phyloP scores from a whole-genome alignment of 2,113 vertebrate species.

The Pipa parva region DNA sequence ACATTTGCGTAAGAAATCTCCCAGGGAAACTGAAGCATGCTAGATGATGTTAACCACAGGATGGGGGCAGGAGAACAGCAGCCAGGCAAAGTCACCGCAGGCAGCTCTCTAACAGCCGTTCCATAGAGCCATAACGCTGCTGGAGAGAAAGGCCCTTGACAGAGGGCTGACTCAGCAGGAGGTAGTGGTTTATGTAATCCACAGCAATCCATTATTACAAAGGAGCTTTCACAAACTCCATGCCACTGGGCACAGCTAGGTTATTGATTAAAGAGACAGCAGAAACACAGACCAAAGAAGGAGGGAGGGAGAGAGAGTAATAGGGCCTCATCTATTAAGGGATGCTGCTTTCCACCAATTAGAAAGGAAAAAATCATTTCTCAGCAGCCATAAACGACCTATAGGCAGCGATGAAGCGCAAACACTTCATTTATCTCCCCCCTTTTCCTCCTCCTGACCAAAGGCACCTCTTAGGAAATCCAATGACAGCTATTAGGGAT shows the following conservation, averaged over 20 bases:
- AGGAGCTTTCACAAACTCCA: conserved; percentile 70
- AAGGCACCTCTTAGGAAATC: conserved; percentile 55
- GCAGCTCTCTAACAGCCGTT: conserved; percentile 43
- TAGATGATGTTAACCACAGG: conserved; percentile 26
- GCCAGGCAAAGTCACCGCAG: conserved; percentile 28
- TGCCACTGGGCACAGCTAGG: conserved; percentile 60
- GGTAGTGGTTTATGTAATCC: conserved; percentile 57
- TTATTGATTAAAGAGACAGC: conserved; percentile 77
- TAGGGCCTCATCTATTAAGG: conserved; percentile 75
- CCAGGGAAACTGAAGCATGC: conserved; percentile 1
- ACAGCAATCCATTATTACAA: conserved; percentile 68
- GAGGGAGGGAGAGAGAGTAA: conserved; percentile 53
- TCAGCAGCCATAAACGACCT: conserved; percentile 73
- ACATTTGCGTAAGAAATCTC: conserved; percentile 14
- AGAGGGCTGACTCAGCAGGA: conserved; percentile 58
- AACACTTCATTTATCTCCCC: conserved; percentile 57
- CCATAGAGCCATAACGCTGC: conserved; percentile 47
- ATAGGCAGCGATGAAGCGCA: conserved; percentile 60
- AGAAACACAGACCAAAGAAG: conserved; percentile 56
- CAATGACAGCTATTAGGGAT: conserved; percentile 79
- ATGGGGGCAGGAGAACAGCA: conserved; percentile 29
- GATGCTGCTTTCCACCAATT: conserved; percentile 74
- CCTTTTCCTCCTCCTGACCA: conserved; percentile 46
- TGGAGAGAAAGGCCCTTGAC: conserved; percentile 47
- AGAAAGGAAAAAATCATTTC: conserved; percentile 74